Base-by-base conservation (phyloP, 2,113 vertebrate species). In the pig (Sus scrofa) region DNA sequence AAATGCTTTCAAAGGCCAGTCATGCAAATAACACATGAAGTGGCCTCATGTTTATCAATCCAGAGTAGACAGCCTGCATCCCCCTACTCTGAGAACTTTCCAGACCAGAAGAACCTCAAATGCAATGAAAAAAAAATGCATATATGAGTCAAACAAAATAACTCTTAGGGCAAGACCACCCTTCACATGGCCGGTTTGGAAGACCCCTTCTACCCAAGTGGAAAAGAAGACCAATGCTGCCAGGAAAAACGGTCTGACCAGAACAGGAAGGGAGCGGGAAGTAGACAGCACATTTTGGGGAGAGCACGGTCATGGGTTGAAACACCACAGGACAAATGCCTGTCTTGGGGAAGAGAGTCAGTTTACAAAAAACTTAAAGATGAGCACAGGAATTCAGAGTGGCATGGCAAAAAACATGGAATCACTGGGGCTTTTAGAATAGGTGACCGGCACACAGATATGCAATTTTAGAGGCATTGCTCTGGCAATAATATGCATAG, bases 231-330 rank as follows among this genome's bases (percentile, higher is more conserved):
- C 10, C 0, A 9, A 5, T 20, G 19, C 15, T 1, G 4, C 10
- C 7, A 60, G 52, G 37, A 65, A 58, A 87, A 54, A 22, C 1
- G 7, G 6, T 52, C 37, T 44, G 37, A 15, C 2, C 7, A 7
- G n/a, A 52, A 30, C 1, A 3, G 50, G n/a, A n/a, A 58, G 18
- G 32, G 34, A 73, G 3, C 5, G 30, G 2, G 9, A 22, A 0
- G 13, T 7, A 7, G 22, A 52, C 0, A 1, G 5, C 32, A 39
- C 19, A 2, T 6, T 32, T 13, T 8, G 1, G 2, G 12, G 19
- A 26, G 19, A 44, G 3, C 11, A 44, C 2, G 34, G 26, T 37
- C 26, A 0, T 26, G 44, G 39, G 12, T 3, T 6, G 13, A 18
- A 60, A 37, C 20, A 30, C 7, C 15, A n/a, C 1, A 27, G 26